A percentile compares a stretch with the other conserved stretches of the same genome.
These are phyloP conservation scores for Todus mexicanus DNA, from an alignment of 2,797 vertebrate species.

Conservation along the genomic window DNA sequence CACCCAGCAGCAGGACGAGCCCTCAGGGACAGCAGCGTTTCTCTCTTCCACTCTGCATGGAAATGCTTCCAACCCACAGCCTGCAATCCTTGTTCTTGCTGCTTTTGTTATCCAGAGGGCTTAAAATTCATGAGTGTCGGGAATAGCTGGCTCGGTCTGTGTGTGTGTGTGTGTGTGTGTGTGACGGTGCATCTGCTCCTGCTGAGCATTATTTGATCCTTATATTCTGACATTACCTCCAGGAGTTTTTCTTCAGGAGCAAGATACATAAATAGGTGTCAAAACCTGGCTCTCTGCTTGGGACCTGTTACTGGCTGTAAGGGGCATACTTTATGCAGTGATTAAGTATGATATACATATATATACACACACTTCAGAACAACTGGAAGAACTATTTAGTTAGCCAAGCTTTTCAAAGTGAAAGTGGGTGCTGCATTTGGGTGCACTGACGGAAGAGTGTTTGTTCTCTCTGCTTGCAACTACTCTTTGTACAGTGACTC, in stretches of 20 bases:
- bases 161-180: not conserved
- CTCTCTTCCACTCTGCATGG: not conserved
- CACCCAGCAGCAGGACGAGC: not conserved
- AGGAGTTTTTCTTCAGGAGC: not conserved
- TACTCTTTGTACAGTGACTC: slow-evolving; percentile 18
- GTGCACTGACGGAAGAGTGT: not conserved
- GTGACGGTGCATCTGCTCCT: not conserved
- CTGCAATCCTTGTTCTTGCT: not conserved
- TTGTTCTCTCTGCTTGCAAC: not conserved
- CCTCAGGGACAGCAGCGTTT: not conserved
- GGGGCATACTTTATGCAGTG: not conserved
- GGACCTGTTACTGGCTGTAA: not conserved
- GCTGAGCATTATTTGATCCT: not conserved
- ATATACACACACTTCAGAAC: not conserved
- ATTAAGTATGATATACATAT: not conserved
- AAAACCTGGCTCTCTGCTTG: not conserved
- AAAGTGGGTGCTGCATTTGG: not conserved
- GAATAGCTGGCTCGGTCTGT: not conserved
- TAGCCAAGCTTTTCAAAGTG: not conserved
- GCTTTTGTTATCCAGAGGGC: slow-evolving; percentile 5
- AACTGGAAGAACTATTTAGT: not conserved
- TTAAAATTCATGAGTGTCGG: not conserved
- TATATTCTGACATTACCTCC: not conserved
- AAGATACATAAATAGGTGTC: not conserved
- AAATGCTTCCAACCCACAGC: not conserved